Evolutionary conservation across 2,888 invertebrate species (phyloP).

Genomic region (Lomographa bimaculata): DNA sequence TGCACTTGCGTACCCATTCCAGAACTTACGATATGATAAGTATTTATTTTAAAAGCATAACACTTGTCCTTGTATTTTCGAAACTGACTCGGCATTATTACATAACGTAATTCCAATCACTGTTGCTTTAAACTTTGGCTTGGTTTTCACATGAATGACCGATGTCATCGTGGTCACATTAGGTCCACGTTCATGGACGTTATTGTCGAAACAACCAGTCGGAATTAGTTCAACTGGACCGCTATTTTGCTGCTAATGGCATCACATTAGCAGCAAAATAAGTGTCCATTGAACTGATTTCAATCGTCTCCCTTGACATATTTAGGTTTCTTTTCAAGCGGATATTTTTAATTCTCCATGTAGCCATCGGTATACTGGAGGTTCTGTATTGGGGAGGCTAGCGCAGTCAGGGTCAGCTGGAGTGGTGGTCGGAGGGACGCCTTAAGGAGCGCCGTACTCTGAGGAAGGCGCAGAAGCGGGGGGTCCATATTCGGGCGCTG

Average conservation of each 20-base stretch:
- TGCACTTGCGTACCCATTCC: constrained; percentile 33
- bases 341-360: too few relatives aligned
- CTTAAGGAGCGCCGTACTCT: constrained; percentile 85
- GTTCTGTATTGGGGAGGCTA: constrained; percentile 36
- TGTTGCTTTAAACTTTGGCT: too few relatives aligned
- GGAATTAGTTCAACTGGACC: not conserved
- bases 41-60: too few relatives aligned
- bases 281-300: too few relatives aligned
- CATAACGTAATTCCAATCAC: not conserved
- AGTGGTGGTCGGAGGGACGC: constrained; percentile 40
- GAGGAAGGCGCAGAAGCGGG: constrained; percentile 79
- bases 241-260: not conserved
- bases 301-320: too few relatives aligned
- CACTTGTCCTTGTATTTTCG: too few relatives aligned
- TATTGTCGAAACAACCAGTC: not conserved
- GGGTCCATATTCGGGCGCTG: constrained; percentile 70
- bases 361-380: not conserved
- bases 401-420: constrained; percentile 42
- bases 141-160: not conserved
- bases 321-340: too few relatives aligned
- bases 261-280: too few relatives aligned
- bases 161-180: not conserved
- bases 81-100: not conserved
- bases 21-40: too few relatives aligned
- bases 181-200: not conserved